A percentile compares a stretch with the other conserved stretches of the same genome.
These are phyloP conservation scores for Drosophila borealis DNA, from an alignment of 2,888 invertebrate species.

Conservation along the genomic window DNA sequence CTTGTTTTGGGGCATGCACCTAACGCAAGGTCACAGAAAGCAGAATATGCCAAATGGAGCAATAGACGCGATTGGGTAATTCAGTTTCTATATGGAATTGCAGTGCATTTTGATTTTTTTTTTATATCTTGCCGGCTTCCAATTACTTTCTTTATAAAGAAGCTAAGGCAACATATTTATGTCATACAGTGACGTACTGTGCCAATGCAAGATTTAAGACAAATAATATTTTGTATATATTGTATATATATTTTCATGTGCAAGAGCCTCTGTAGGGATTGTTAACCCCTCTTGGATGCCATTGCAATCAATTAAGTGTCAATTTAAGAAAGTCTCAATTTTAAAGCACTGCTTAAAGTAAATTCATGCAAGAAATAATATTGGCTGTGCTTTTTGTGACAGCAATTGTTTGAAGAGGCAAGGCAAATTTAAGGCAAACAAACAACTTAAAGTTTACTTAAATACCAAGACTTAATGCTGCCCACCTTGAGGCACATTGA, in stretches of 20 bases:
- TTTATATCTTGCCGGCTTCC: too few species aligned
- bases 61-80: too few species aligned
- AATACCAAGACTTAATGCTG: conserved; percentile 26
- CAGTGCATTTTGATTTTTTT: too few species aligned
- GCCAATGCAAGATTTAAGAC: too few species aligned
- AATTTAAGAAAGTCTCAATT: conserved; percentile 22
- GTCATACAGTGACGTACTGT: background rate
- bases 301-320: conserved; percentile 26
- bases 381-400: conserved; percentile 34
- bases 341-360: background rate
- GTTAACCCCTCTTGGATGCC: background rate
- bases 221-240: too few species aligned
- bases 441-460: conserved; percentile 21
- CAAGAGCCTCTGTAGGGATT: too few species aligned
- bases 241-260: too few species aligned
- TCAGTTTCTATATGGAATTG: too few species aligned
- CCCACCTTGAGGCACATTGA: conserved; percentile 69
- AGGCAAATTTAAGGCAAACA: conserved; percentile 11
- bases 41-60: background rate
- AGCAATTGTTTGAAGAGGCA: conserved; percentile 33
- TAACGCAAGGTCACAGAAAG: conserved; percentile 4
- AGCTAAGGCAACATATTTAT: background rate
- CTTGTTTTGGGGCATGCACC: conserved; percentile 50
- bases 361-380: conserved; percentile 30
- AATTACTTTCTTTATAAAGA: conserved; percentile 37